Evolutionary conservation across 2,888 invertebrate genomes (phyloP), one percentile per base, ranked within the genome.

Genomic region (Amiota mariae): DNA sequence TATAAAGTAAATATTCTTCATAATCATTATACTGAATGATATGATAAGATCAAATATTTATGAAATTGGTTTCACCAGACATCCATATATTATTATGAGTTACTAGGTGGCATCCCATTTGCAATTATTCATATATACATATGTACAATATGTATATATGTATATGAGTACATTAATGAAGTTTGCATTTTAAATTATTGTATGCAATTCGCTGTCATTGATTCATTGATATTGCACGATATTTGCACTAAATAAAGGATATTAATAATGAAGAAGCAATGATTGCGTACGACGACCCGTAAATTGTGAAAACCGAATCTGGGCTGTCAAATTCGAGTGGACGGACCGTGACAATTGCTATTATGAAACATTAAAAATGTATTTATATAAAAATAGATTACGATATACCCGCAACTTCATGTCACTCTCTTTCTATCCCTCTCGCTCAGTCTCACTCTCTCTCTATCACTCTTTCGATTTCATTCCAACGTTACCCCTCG

Each of bases 251-350:
- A 79, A 71, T 80, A 79, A 80, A 82, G 80, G 77, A 82, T 79
- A 82, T 85, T 81, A 85, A 85, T 84, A 82, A 83, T 77, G 81
- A 20, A 36, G 36, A 36, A 4, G 36, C 6, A 2, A 36, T 36
- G 36, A 2, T 61, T 54, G 51, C 51, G 67, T 54, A 36, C 24
- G 67, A 54, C 54, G 54, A 68, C 24, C 67, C 51, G 18, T n/a
- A 66, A 24, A 68, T 51, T 54, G 36, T 68, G 54, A 68, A 68
- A 68, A 54, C 54, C 67, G 54, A 68, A 47, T 68, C 11, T 12
- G 24, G 15, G 51, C 13, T 68, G 67, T 68, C 67, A 68, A 18
- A 24, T 68, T 68, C 67, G 54, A 24, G 36, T 36, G 36, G 36
- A 68, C 20, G 67, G 67, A 51, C 51, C 67, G 67, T 68, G 67